Conservation (phyloP, 2,113 vertebrate species). For the Stegastes partitus region DNA sequence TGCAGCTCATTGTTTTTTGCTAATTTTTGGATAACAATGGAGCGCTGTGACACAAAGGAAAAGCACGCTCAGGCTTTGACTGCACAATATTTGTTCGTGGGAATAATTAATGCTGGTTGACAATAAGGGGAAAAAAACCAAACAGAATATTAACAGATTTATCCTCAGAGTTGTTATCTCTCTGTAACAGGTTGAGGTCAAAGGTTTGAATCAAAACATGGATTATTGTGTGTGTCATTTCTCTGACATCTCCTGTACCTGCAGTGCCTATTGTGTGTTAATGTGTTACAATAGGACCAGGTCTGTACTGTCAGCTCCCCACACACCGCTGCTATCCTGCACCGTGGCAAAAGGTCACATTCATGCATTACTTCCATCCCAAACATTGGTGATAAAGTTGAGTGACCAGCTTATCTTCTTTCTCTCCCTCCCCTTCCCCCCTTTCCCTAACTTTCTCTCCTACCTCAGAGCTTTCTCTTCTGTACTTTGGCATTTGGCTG, state of each 20-base stretch:
- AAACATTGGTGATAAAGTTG: conserved; percentile 58
- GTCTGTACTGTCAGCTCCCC: not conserved
- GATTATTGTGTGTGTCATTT: conserved; percentile 2
- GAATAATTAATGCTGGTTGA: too few species aligned
- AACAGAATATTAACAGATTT: too few species aligned
- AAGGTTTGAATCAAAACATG: not conserved
- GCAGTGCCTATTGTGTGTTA: not conserved
- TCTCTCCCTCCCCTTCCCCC: conserved; percentile 22
- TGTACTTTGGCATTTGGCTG: conserved; percentile 74
- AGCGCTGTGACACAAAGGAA: too few species aligned
- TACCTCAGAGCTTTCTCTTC: conserved; percentile 63
- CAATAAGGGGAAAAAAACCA: too few species aligned
- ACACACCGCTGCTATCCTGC: conserved; percentile 12
- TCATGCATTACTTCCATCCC: conserved; percentile 47
- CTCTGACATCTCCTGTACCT: not conserved
- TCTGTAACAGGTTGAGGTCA: too few species aligned
- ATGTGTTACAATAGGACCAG: not conserved
- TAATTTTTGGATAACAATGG: too few species aligned
- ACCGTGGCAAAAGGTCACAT: conserved; percentile 33
- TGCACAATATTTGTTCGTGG: too few species aligned
- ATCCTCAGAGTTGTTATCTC: too few species aligned
- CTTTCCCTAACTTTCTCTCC: conserved; percentile 47
- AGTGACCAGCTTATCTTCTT: conserved; percentile 47
- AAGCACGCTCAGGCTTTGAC: too few species aligned
- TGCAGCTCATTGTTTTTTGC: too few species aligned